These are phyloP conservation scores for Artibeus lituratus DNA, from an alignment of 2,797 vertebrate genomes.

Conservation along the genomic window DNA sequence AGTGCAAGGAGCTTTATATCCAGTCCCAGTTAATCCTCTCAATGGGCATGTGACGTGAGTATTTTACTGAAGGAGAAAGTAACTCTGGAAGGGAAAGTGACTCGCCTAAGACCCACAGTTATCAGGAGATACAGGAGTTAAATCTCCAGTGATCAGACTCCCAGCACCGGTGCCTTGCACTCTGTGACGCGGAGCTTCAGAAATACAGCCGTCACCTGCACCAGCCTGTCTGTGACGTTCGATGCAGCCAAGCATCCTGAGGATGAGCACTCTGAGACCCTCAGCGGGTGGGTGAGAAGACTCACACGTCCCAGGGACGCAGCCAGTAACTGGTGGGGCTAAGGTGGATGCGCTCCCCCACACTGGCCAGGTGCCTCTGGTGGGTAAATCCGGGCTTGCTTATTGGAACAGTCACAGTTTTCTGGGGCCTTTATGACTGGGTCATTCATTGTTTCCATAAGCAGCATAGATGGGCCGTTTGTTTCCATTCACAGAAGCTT, in stretches of 20 bases:
- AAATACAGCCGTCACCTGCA: neutral
- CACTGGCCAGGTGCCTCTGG: neutral
- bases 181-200: neutral
- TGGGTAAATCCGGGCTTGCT: neutral
- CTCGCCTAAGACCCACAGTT: neutral
- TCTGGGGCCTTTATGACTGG: neutral
- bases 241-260: neutral
- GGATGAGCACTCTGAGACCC: neutral
- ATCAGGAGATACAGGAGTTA: neutral
- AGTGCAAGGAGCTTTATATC: neutral
- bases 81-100: neutral
- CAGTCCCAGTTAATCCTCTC: neutral
- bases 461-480: neutral
- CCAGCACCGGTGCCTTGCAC: neutral
- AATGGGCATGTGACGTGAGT: neutral
- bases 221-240: neutral
- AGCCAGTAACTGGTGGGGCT: neutral
- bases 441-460: conserved; percentile 28
- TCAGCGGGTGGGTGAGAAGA: neutral
- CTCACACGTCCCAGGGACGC: neutral
- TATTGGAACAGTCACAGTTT: neutral
- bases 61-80: neutral
- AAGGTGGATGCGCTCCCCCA: neutral
- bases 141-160: neutral
- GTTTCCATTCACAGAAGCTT: conserved; percentile 27